Conservation (phyloP, 1,140 invertebrate species). For the Oryctes rhinoceros region DNA sequence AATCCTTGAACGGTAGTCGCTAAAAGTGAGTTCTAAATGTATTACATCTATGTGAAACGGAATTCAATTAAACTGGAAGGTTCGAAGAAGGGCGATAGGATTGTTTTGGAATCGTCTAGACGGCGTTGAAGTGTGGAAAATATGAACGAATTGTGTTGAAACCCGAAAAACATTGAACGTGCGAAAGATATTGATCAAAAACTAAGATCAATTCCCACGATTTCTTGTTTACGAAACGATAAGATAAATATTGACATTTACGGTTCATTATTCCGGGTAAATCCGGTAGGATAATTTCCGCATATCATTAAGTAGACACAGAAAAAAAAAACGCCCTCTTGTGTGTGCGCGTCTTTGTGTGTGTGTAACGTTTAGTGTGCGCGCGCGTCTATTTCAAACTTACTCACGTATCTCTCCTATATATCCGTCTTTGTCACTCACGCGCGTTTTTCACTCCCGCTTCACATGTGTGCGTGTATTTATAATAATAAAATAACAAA, state of each 20-base stretch:
- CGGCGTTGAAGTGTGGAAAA: conserved; percentile 20
- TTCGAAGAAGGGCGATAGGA: too few relatives aligned
- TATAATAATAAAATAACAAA: conserved; percentile 33
- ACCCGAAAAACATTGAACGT: not conserved
- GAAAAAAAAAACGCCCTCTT: not conserved
- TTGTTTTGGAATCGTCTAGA: too few relatives aligned
- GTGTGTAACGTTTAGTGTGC: too few relatives aligned
- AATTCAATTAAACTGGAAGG: conserved; percentile 24
- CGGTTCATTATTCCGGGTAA: not conserved
- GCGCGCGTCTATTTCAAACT: too few relatives aligned
- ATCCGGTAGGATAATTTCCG: not conserved
- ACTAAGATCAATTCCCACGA: not conserved
- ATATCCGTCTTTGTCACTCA: too few relatives aligned
- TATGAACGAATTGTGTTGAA: not conserved
- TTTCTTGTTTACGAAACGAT: not conserved
- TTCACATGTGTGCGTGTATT: conserved; percentile 38
- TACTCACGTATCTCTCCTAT: too few relatives aligned
- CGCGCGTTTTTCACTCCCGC: too few relatives aligned
- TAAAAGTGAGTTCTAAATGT: conserved; percentile 19
- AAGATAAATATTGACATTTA: not conserved
- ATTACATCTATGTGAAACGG: not conserved
- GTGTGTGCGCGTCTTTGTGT: too few relatives aligned
- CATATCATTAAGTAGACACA: not conserved
- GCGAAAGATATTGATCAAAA: not conserved
- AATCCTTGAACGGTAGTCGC: not conserved